These are phyloP conservation scores for Epicauta chinensis DNA, from an alignment of 1,140 invertebrate genomes.

Conservation along the genomic window DNA sequence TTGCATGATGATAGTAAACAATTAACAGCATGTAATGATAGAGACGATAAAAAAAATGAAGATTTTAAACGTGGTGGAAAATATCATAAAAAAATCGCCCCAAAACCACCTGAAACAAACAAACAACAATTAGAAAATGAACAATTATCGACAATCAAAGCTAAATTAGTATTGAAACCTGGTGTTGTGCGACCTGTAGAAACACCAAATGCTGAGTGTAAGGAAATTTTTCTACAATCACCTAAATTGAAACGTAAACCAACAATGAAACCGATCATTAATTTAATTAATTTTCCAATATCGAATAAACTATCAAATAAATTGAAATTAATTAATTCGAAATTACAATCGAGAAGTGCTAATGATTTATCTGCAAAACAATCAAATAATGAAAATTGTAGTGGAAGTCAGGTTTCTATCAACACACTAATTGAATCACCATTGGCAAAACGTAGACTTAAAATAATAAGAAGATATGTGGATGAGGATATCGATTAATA, in stretches of 20 bases:
- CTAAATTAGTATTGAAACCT: conserved; percentile 37
- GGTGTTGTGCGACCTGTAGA: conserved; percentile 33
- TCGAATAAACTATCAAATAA: background rate
- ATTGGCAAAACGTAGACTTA: conserved; percentile 25
- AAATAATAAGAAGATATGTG: conserved; percentile 29
- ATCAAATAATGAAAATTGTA: conserved; percentile 1
- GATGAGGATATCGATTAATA: conserved; percentile 28
- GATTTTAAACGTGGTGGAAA: conserved; percentile 30
- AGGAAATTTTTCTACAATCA: conserved; percentile 32
- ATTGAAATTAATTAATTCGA: conserved; percentile 9
- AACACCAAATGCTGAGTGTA: conserved; percentile 19
- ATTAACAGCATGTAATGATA: conserved; percentile 23
- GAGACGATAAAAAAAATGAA: conserved; percentile 7
- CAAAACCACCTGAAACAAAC: conserved; percentile 27
- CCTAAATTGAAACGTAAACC: conserved; percentile 31
- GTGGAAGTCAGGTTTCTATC: conserved; percentile 23
- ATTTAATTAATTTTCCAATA: conserved; percentile 24
- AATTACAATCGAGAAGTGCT: conserved; percentile 26
- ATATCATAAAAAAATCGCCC: conserved; percentile 39
- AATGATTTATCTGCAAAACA: no score
- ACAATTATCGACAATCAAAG: conserved; percentile 33
- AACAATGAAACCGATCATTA: conserved; percentile 3
- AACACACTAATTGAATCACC: conserved; percentile 25
- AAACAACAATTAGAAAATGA: no score
- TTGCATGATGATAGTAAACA: conserved; percentile 18